A percentile compares a stretch with the other conserved stretches of the same genome.
These are phyloP conservation scores for Diogma glabrata DNA, from an alignment of 2,888 invertebrate genomes.

Conservation along the genomic window DNA sequence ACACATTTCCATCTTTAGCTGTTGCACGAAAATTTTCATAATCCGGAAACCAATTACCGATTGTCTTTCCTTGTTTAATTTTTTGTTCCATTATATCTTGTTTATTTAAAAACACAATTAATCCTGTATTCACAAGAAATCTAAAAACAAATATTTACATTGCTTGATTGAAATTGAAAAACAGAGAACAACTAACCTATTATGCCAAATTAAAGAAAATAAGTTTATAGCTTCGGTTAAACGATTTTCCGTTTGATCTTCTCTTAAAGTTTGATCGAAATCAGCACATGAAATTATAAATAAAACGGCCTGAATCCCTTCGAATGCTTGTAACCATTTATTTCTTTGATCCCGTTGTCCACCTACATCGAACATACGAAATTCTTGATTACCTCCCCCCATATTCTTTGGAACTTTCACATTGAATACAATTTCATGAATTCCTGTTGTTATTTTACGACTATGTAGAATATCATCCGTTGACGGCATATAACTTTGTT, in stretches of 20 bases:
- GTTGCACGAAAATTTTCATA: conserved; percentile 42
- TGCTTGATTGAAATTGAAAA: too few species aligned
- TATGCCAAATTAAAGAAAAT: conserved; percentile 68
- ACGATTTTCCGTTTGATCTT: conserved; percentile 57
- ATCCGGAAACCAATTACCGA: conserved; percentile 55
- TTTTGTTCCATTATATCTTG: conserved; percentile 65
- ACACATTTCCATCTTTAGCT: conserved; percentile 37
- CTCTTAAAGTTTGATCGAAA: conserved; percentile 64
- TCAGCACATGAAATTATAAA: conserved; percentile 71
- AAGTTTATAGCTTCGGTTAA: conserved; percentile 57
- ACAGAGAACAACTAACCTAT: conserved; percentile 23
- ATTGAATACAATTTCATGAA: conserved; percentile 63
- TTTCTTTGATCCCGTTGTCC: conserved; percentile 71
- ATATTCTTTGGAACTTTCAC: conserved; percentile 57
- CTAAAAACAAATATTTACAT: conserved; percentile 32
- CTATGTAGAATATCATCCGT: conserved; percentile 68
- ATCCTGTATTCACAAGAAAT: conserved; percentile 59
- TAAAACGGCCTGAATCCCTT: conserved; percentile 69
- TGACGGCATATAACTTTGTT: conserved; percentile 53
- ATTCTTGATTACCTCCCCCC: conserved; percentile 57
- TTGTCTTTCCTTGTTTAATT: conserved; percentile 49
- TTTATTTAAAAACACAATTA: conserved; percentile 74
- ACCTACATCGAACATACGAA: conserved; percentile 77
- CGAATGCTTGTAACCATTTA: conserved; percentile 79
- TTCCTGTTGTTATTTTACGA: conserved; percentile 59